phyloP scores from a whole-genome alignment of 92 coral and sea anemone genomes.

The Palythoa caribaeorum region DNA sequence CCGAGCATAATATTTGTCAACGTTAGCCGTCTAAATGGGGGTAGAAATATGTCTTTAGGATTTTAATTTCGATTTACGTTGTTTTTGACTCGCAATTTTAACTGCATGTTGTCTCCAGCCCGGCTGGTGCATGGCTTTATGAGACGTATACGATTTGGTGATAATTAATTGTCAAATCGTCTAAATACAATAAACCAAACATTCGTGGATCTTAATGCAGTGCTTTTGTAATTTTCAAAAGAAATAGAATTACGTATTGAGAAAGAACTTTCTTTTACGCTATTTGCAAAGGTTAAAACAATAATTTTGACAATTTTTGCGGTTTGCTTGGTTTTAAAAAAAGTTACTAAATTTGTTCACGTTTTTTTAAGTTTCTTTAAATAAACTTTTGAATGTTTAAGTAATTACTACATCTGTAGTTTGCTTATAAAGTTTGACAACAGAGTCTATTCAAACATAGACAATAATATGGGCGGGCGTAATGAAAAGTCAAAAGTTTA shows the following conservation, averaged over 20 bases:
- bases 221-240: slow-evolving; percentile 2
- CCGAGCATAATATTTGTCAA: background rate
- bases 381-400: background rate
- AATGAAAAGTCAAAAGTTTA: background rate
- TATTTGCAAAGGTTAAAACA: background rate
- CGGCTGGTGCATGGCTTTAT: no score
- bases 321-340: no score
- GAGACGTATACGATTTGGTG: background rate
- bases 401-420: background rate
- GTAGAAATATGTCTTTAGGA: background rate
- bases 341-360: background rate
- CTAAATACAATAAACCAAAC: background rate
- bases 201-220: background rate
- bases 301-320: background rate
- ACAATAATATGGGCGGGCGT: slow-evolving; percentile 8
- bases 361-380: background rate
- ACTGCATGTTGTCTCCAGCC: background rate
- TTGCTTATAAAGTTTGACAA: slow-evolving; percentile 1
- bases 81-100: background rate
- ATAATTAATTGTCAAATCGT: background rate
- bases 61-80: background rate
- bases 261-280: background rate
- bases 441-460: background rate
- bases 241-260: background rate
- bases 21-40: background rate